A percentile compares a stretch with the other conserved stretches of the same genome.
Conservation (phyloP, 2,797 vertebrate genomes). For the Pseudomugil tenellus region DNA sequence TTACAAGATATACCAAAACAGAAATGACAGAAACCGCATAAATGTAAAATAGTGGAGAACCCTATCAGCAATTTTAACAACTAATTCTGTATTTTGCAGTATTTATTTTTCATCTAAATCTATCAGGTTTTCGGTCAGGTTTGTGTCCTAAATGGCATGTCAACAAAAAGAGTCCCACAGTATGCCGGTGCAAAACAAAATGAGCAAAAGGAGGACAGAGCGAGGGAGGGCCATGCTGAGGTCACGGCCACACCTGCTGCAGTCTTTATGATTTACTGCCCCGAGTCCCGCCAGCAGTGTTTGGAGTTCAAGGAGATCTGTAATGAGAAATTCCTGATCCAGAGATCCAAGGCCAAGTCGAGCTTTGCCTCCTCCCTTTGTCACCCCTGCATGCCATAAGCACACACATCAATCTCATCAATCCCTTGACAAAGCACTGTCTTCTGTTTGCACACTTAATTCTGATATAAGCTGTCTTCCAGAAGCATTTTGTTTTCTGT, state of each 20-base stretch:
- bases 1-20: neutral
- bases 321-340: slow-evolving; percentile 89
- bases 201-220: slow-evolving; percentile 31
- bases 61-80: neutral
- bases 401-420: slow-evolving; percentile 47
- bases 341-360: slow-evolving; percentile 75
- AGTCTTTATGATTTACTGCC: slow-evolving; percentile 86
- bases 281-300: slow-evolving; percentile 69
- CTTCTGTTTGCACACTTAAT: neutral
- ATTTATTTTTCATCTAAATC: neutral
- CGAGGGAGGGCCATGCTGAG: slow-evolving; percentile 52
- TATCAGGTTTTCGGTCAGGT: neutral
- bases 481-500: neutral
- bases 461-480: slow-evolving; percentile 9
- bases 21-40: neutral
- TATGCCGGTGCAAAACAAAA: slow-evolving; percentile 16
- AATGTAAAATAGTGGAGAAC: neutral
- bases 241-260: slow-evolving; percentile 81
- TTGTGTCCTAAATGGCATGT: slow-evolving; percentile 14
- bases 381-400: slow-evolving; percentile 62
- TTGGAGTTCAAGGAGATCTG: slow-evolving; percentile 87
- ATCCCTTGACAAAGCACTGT: slow-evolving; percentile 8
- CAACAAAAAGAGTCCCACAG: neutral
- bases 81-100: neutral
- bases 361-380: slow-evolving; percentile 60